Conservation (phyloP, 2,888 invertebrate species). For the Agrotis ipsilon region DNA sequence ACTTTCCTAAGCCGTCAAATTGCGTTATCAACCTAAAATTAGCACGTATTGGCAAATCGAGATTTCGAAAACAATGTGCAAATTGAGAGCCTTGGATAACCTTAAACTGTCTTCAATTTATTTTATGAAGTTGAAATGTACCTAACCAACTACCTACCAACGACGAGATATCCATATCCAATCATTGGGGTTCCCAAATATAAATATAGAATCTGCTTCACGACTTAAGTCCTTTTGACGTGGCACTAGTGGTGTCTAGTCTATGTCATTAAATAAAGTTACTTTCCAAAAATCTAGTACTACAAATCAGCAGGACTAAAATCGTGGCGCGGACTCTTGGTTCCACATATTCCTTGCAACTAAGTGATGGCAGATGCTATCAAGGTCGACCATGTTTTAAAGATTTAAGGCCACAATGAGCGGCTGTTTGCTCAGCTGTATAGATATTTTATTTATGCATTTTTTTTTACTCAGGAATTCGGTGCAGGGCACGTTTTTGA, state of each 20-base stretch:
- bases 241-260: too few relatives aligned
- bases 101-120: conserved; percentile 4
- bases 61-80: conserved; percentile 12
- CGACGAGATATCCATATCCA: too few relatives aligned
- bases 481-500: too few relatives aligned
- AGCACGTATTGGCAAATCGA: conserved; percentile 10
- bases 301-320: too few relatives aligned
- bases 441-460: not conserved
- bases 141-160: too few relatives aligned
- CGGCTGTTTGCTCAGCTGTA: not conserved
- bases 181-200: too few relatives aligned
- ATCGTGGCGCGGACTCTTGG: too few relatives aligned
- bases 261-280: too few relatives aligned
- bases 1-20: not conserved
- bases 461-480: too few relatives aligned
- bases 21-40: conserved; percentile 12
- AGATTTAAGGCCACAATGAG: not conserved
- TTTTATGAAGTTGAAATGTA: not conserved
- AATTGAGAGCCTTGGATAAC: conserved; percentile 27
- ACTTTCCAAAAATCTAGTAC: too few relatives aligned
- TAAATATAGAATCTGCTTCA: too few relatives aligned
- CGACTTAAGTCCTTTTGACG: too few relatives aligned
- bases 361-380: not conserved
- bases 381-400: not conserved
- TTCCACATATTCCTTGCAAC: not conserved